Evolutionary conservation across 2,888 invertebrate species (phyloP), one percentile per base, ranked within the genome.

Genomic region (Acronicta alni): DNA sequence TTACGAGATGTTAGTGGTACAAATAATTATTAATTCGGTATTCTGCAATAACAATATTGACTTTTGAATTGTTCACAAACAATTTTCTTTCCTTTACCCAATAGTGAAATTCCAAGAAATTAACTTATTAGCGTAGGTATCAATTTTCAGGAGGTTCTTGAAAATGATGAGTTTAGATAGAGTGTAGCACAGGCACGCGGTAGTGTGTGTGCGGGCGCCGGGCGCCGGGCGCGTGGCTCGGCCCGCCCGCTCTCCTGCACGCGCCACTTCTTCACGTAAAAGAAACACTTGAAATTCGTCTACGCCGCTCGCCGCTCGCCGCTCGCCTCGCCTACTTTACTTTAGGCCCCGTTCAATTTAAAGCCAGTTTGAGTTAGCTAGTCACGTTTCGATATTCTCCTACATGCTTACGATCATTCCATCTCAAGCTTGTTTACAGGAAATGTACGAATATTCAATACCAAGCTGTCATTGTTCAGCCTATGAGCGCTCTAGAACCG

Each of bases 271-370:
- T 90, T 86, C 86, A 86, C 85, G 81, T 87, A 86, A 90, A 89
- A 89, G 89, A 89, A 89, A 86, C 89, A 80, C 91, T 91, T 83
- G 82, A 90, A 88, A 86, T 90, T 90, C 89, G 89, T 90, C 89
- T 89, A 89, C 89, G 85, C 81, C 86, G 81, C 80, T 66, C 82
- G 82, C 84, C 52, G 52, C 38, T 53, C 52, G 52, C 49, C 65
- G 67, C 66, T 84, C 82, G 78, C 72, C 81, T 83, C 77, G 80
- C 75, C 84, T 86, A 83, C 85, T 86, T 82, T 84, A 83, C 83
- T 81, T 81, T 83, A 83, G 80, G 73, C 76, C 78, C 81, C 75
- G 83, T 82, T 85, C 84, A 85, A 84, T 86, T 83, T 83, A 78
- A 69, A 80, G 73, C 72, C 73, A 65, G 67, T 76, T 67, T 68